Conservation (phyloP, 2,888 invertebrate genomes). For the Iselma pallidipennis region DNA sequence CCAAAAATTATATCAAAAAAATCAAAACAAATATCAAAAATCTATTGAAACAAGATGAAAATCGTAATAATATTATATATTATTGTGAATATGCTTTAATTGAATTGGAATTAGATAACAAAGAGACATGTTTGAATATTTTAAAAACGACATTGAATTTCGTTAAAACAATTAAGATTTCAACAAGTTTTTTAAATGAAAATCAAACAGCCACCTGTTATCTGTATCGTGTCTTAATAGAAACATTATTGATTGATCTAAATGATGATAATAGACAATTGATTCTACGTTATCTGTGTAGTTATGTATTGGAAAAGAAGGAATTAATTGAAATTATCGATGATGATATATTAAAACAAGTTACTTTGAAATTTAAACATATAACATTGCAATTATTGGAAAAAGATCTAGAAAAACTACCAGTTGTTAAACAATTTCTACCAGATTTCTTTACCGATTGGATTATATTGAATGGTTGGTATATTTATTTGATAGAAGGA, state of each 20-base stretch:
- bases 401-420: constrained; percentile 30
- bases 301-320: constrained; percentile 40
- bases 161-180: constrained; percentile 37
- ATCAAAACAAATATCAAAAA: constrained; percentile 61
- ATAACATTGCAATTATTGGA: constrained; percentile 44
- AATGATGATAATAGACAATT: constrained; percentile 27
- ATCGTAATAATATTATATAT: constrained; percentile 62
- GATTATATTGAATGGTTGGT: constrained; percentile 60
- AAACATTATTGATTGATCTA: constrained; percentile 31
- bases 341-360: constrained; percentile 41
- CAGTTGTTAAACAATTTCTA: constrained; percentile 54
- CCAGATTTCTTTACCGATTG: constrained; percentile 60
- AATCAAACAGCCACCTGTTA: constrained; percentile 53
- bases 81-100: constrained; percentile 68
- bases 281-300: constrained; percentile 42
- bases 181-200: constrained; percentile 34
- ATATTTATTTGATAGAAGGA: constrained; percentile 55
- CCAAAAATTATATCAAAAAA: constrained; percentile 54
- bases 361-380: constrained; percentile 48
- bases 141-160: constrained; percentile 58
- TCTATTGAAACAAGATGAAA: constrained; percentile 59
- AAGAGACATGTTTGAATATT: constrained; percentile 57
- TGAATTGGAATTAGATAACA: constrained; percentile 60
- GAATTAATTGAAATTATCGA: constrained; percentile 26
- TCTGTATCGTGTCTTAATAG: constrained; percentile 54